Conservation (phyloP, 2,888 invertebrate genomes). For the Eupithecia insigniata region DNA sequence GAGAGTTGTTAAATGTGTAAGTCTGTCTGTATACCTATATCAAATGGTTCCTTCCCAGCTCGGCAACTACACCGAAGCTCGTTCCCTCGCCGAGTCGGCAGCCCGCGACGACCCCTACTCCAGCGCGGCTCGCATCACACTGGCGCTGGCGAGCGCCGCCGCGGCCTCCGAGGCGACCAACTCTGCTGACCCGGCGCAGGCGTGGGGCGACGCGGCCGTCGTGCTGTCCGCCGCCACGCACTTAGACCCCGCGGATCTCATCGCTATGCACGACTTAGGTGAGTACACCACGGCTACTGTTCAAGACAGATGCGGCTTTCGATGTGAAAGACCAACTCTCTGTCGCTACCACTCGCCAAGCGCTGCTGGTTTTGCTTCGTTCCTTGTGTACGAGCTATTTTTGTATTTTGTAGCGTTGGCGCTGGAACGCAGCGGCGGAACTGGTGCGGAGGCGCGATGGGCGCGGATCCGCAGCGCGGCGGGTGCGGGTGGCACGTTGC, state of each 20-base stretch:
- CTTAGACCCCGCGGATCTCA: slow-evolving; percentile 73
- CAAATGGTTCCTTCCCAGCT: not conserved
- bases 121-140: slow-evolving; percentile 71
- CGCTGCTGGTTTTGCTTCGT: not conserved
- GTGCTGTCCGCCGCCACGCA: slow-evolving; percentile 71
- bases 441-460: slow-evolving; percentile 68
- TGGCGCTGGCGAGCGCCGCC: slow-evolving; percentile 56
- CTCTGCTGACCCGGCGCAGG: slow-evolving; percentile 34
- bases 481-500: slow-evolving; percentile 68
- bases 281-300: slow-evolving; percentile 13
- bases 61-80: slow-evolving; percentile 5
- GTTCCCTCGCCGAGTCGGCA: slow-evolving; percentile 66
- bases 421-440: slow-evolving; percentile 59
- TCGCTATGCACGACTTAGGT: slow-evolving; percentile 73
- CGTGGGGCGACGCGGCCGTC: slow-evolving; percentile 58
- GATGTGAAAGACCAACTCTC: not conserved
- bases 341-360: not conserved
- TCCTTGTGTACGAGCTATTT: not conserved
- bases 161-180: slow-evolving; percentile 24
- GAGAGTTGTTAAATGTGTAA: too few species aligned
- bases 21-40: not conserved
- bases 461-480: slow-evolving; percentile 57
- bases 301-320: not conserved
- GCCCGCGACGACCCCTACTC: slow-evolving; percentile 76
- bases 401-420: slow-evolving; percentile 58